These are phyloP conservation scores for Xyrichtys novacula DNA, from an alignment of 2,797 vertebrate genomes.

Conservation along the genomic window DNA sequence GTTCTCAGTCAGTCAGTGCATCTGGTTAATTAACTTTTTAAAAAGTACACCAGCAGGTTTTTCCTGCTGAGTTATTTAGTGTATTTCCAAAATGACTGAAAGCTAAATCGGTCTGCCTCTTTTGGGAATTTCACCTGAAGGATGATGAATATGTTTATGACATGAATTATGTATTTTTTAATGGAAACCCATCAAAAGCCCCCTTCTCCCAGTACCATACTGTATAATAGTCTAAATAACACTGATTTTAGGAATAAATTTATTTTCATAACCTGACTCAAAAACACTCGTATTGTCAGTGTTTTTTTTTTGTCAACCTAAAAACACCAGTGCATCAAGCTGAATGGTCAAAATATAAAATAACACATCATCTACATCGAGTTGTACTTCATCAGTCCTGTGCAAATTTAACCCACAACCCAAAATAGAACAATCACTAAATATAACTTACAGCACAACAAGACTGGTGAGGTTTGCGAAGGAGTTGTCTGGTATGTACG, in stretches of 20 bases:
- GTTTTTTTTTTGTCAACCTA: not conserved
- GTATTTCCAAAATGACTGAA: constrained; percentile 11
- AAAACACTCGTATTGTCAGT: not conserved
- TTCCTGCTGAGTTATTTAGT: constrained; percentile 50
- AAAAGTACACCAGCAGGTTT: constrained; percentile 61
- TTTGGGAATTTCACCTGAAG: constrained; percentile 14
- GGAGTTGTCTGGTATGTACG: constrained; percentile 92
- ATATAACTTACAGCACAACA: constrained; percentile 93
- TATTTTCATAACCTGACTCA: not conserved
- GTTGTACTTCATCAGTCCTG: not conserved
- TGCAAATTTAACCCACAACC: constrained; percentile 14
- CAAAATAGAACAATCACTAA: constrained; percentile 31
- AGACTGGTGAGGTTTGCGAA: constrained; percentile 97
- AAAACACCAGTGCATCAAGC: too few relatives aligned
- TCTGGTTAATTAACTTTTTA: constrained; percentile 56
- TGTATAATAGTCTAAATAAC: not conserved
- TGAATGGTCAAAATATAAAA: not conserved
- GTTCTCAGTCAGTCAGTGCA: constrained; percentile 29
- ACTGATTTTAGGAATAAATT: not conserved
- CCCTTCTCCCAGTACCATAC: not conserved
- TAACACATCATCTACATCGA: constrained; percentile 10
- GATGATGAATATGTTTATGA: not conserved
- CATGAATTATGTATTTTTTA: not conserved
- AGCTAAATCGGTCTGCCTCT: constrained; percentile 9
- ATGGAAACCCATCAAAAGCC: not conserved